A percentile compares a stretch with the other conserved stretches of the same genome.
These are phyloP conservation scores for Cotesia vestalis DNA, from an alignment of 1,140 invertebrate species.

Conservation along the genomic window DNA sequence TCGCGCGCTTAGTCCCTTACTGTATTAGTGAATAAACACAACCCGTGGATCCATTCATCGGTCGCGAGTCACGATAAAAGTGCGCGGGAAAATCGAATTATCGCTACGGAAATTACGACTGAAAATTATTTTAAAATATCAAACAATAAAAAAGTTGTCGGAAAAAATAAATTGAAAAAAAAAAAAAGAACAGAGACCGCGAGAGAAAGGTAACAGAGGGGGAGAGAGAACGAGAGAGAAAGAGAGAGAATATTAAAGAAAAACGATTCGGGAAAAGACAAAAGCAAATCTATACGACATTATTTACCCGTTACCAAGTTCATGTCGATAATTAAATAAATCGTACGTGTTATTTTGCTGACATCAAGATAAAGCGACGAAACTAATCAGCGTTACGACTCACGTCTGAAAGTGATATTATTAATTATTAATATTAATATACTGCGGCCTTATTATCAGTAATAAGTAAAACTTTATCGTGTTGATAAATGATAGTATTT, in stretches of 20 bases:
- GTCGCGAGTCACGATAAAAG: neutral
- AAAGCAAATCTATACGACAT: conserved; percentile 36
- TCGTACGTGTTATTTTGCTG: neutral
- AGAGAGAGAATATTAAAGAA: conserved; percentile 13
- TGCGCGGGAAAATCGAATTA: neutral
- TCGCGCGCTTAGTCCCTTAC: neutral
- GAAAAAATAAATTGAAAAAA: neutral
- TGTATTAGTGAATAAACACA: neutral
- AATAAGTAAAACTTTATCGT: neutral
- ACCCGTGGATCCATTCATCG: neutral
- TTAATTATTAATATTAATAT: no score
- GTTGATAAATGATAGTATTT: neutral
- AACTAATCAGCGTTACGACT: neutral
- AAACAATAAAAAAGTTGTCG: neutral
- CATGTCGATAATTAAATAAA: conserved; percentile 22
- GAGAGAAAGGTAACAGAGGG: conserved; percentile 34
- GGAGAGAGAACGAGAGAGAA: conserved; percentile 30
- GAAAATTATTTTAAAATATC: no score
- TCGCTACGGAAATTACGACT: no score
- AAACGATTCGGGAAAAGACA: conserved; percentile 24
- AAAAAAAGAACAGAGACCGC: conserved; percentile 11
- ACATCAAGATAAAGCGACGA: neutral
- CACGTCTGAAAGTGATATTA: neutral
- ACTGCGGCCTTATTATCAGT: neutral
- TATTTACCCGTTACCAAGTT: conserved; percentile 25